Percentiles rank a stretch among this genome's conserved stretches.
phyloP scores from a whole-genome alignment of 1,140 invertebrate genomes.

The Thereuonema tuberculata region DNA sequence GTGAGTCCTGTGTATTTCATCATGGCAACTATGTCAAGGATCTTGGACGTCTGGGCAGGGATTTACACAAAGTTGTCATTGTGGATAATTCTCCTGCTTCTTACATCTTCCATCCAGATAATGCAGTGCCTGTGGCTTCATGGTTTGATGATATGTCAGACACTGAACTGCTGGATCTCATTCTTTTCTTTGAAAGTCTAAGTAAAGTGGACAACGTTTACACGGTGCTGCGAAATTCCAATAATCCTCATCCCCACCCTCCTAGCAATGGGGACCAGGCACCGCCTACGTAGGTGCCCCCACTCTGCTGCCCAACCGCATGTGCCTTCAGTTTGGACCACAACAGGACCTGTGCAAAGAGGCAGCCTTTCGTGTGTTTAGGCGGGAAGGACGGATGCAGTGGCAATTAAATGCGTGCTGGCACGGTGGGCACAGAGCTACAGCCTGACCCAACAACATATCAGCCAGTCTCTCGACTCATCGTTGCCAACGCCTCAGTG shows the following conservation, averaged over 20 bases:
- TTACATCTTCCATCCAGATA: slow-evolving; percentile 99
- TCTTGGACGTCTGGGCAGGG: slow-evolving; percentile 89
- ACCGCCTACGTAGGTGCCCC: not conserved
- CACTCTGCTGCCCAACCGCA: too few species aligned
- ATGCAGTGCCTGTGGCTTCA: slow-evolving; percentile 92
- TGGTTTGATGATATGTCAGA: slow-evolving; percentile 98
- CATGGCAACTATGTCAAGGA: slow-evolving; percentile 99
- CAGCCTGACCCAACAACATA: too few species aligned
- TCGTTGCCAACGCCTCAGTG: too few species aligned
- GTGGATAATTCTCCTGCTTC: slow-evolving; percentile 99
- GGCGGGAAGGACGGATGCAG: too few species aligned
- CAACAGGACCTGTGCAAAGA: too few species aligned
- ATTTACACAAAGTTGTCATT: slow-evolving; percentile 92
- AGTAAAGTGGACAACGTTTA: slow-evolving; percentile 89
- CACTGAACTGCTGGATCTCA: slow-evolving; percentile 82
- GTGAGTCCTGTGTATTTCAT: slow-evolving; percentile 99
- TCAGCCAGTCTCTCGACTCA: too few species aligned
- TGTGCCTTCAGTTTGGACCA: too few species aligned
- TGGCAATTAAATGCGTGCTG: too few species aligned
- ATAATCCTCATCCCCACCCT: slow-evolving; percentile 10
- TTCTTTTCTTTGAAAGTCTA: slow-evolving; percentile 89
- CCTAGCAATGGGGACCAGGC: not conserved
- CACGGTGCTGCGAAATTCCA: slow-evolving; percentile 63
- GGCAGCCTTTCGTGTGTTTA: too few species aligned
- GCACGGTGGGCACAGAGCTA: too few species aligned